Conservation (phyloP, 2,888 invertebrate genomes). For the Chirona hameri region DNA sequence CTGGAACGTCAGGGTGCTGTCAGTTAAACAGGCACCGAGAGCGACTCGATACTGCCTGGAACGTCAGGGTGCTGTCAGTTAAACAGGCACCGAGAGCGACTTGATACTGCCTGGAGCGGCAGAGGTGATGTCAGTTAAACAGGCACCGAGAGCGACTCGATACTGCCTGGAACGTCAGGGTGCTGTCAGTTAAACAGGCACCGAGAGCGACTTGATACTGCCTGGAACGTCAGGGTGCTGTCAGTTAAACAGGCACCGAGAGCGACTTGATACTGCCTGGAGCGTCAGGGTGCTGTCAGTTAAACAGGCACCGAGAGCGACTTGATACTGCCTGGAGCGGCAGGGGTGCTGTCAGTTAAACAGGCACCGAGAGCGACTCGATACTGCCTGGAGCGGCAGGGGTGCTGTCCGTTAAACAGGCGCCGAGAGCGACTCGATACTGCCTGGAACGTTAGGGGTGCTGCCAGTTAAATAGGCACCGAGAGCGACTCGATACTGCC, state of each 20-base stretch:
- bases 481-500: constrained; percentile 64
- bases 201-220: constrained; percentile 65
- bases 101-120: constrained; percentile 56
- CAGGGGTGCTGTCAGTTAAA: too few relatives aligned
- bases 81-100: constrained; percentile 64
- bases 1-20: constrained; percentile 26
- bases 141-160: too few relatives aligned
- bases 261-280: too few relatives aligned
- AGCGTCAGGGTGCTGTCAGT: too few relatives aligned
- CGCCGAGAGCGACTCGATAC: constrained; percentile 69
- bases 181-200: constrained; percentile 73
- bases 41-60: too few relatives aligned
- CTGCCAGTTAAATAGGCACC: constrained; percentile 51
- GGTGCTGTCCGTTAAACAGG: constrained; percentile 76
- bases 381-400: too few relatives aligned
- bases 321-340: constrained; percentile 56
- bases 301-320: constrained; percentile 66
- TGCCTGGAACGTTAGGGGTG: constrained; percentile 32
- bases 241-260: too few relatives aligned
- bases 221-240: constrained; percentile 31
- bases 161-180: too few relatives aligned
- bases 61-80: too few relatives aligned
- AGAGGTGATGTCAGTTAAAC: too few relatives aligned
- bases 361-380: too few relatives aligned
- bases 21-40: too few relatives aligned